Evolutionary conservation across 2,888 invertebrate species (phyloP), one percentile per base, ranked within the genome.

Genomic region (Nephrocerus scutellatus): DNA sequence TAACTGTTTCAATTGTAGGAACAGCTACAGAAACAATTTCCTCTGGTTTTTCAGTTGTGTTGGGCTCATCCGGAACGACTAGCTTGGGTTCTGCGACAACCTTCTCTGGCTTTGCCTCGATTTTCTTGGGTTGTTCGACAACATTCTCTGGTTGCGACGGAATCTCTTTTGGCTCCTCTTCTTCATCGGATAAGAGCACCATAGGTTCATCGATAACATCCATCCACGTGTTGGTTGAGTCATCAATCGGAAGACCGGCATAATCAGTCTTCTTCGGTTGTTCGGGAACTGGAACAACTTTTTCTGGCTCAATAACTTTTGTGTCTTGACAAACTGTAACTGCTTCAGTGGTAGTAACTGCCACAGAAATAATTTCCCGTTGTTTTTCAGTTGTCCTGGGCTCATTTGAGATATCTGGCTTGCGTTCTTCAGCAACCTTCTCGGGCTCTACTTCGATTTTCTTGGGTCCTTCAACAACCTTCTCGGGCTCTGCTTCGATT

Each of bases 141-240:
- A 12, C 24, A 8, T 13, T 10, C 14, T 34, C 34, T 4, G 9
- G 9, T 34, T 2, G 9, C 10, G 18, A 14, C 20, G 33, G 29
- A 8, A 29, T 1, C 14, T 30, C 19, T 15, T 34, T 21, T n/a
- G n/a, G n/a, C n/a, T n/a, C n/a, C 14, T 29, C 32, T 24, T 39
- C 48, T 36, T 58, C 58, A 13, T 61, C 59, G 15, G 58, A 60
- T 6, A 59, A 55, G 39, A 65, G 53, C 9, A 49, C 44, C 41
- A 60, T 55, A 23, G 59, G 56, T 42, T 66, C 61, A 37, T 67
- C 63, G 13, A 59, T 30, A 26, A 57, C 51, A 37, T 53, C 38
- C 52, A 66, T 54, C 55, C 62, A 65, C 3, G 55, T 36, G 33
- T 47, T 55, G 12, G 56, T 48, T 2, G 57, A 43, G 23, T 57